A percentile compares a stretch with the other conserved stretches of the same genome.
These are phyloP conservation scores for Turdus rufiventris DNA, from an alignment of 2,113 vertebrate species.

Conservation along the genomic window DNA sequence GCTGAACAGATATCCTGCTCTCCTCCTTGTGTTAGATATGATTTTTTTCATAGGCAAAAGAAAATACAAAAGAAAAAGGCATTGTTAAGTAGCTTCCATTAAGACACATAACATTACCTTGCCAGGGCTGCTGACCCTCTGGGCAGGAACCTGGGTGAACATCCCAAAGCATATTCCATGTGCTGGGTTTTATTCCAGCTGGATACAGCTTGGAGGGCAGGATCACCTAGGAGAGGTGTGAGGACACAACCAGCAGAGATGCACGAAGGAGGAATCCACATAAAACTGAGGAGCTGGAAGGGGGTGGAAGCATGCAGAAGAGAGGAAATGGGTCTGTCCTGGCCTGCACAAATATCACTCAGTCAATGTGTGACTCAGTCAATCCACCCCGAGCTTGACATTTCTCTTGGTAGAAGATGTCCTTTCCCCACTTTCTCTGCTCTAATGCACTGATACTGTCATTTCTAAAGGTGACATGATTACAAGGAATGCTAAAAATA, in stretches of 20 bases:
- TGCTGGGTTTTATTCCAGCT: background rate
- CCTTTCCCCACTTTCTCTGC: background rate
- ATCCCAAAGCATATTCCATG: background rate
- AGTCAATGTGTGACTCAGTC: background rate
- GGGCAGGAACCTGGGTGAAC: background rate
- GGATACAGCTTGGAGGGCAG: background rate
- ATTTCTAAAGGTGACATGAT: slow-evolving; percentile 50
- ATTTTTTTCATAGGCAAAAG: background rate
- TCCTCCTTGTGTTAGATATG: background rate
- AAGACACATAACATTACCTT: background rate
- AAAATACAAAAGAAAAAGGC: background rate
- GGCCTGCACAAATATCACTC: background rate
- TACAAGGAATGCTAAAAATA: slow-evolving; percentile 52
- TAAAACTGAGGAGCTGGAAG: background rate
- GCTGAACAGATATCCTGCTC: background rate
- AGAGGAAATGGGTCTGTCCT: background rate
- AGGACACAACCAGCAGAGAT: background rate
- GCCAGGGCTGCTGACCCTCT: background rate
- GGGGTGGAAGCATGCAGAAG: background rate
- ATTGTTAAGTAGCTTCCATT: background rate
- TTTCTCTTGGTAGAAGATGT: slow-evolving; percentile 23
- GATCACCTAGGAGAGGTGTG: background rate
- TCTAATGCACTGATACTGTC: slow-evolving; percentile 32
- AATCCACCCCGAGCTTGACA: background rate
- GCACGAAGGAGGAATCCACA: background rate